Evolutionary conservation across 2,797 vertebrate genomes (phyloP), one percentile per base, ranked within the genome.

Genomic region (Molossus molossus): DNA sequence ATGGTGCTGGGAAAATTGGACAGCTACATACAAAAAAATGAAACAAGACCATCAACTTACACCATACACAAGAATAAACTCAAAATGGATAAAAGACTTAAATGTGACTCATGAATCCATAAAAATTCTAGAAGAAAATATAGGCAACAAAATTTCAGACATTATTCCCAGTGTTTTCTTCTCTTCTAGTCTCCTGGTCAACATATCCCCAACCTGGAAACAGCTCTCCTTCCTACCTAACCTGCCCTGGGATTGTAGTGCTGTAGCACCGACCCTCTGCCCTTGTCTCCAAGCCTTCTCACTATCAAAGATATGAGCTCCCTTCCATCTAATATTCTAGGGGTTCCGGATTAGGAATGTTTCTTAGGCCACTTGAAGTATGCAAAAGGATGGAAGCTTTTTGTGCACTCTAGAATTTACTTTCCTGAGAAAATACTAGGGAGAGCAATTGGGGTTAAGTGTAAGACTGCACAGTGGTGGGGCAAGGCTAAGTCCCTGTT

Each of bases 381-480:
- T 76, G 7, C 77, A 27, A 75, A 92, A 82, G n/a, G 73, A 58
- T 76, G 45, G 55, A 48, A 77, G 37, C 7, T 75, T 87, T 95
- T 89, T 48, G n/a, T 45, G 5, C 25, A 70, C n/a, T 1, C 21
- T 77, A 25, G 70, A 58, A 33, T 93, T 84, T 86, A 65, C n/a
- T 76, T 94, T 87, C 75, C 6, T 90, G 60, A 64, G 9, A 75
- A 82, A 96, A 87, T 11, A 11, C 37, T 12, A 18, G 6, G 53
- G 48, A 67, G 12, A 10, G 12, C 18, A 76, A 15, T 40, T 85
- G 72, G 5, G 10, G 37, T 58, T 85, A 20, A 58, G 53, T 84
- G 48, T 77, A 88, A 27, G 8, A 57, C 21, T 72, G 50, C 55
- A 62, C 55, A 18, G 25, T 21, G 15, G 23, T 83, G 6, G n/a